Conservation (phyloP, 2,888 invertebrate genomes). For the Pollenia griseotomentosa region DNA sequence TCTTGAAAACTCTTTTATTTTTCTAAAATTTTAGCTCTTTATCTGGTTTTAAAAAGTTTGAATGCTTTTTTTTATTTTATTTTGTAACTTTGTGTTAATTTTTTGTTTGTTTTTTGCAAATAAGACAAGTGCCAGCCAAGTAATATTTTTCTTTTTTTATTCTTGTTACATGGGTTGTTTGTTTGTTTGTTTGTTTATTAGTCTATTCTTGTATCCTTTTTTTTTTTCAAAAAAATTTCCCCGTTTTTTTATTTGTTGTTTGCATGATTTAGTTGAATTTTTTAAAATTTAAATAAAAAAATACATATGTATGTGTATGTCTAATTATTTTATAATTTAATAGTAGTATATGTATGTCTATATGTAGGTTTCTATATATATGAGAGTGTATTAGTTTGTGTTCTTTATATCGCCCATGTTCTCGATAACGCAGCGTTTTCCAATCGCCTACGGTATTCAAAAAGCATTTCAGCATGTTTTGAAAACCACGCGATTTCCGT, state of each 20-base stretch:
- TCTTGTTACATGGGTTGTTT: slow-evolving; percentile 31
- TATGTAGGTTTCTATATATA: slow-evolving; percentile 3
- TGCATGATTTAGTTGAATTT: slow-evolving; percentile 34
- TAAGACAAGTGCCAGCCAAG: slow-evolving; percentile 73
- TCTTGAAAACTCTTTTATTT: slow-evolving; percentile 19
- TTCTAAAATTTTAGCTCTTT: slow-evolving; percentile 58
- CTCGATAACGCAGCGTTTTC: no score
- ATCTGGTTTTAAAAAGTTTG: slow-evolving; percentile 52
- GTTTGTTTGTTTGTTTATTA: background rate
- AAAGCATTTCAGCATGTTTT: no score
- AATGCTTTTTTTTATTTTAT: slow-evolving; percentile 51
- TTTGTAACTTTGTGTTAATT: slow-evolving; percentile 34
- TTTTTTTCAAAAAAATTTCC: background rate
- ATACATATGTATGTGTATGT: slow-evolving; percentile 39
- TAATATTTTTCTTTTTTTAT: slow-evolving; percentile 57
- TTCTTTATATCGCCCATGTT: background rate
- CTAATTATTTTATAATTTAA: slow-evolving; percentile 28
- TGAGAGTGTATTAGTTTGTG: slow-evolving; percentile 23
- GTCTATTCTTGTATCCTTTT: background rate
- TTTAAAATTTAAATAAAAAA: slow-evolving; percentile 46
- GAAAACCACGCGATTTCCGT: no score
- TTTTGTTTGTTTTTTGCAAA: slow-evolving; percentile 46
- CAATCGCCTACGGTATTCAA: no score
- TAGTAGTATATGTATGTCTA: slow-evolving; percentile 8
- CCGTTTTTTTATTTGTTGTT: background rate